Percentiles rank a stretch among this genome's conserved stretches.
Evolutionary conservation across 2,888 invertebrate genomes (phyloP).

Genomic region (Cybosia mesomella): DNA sequence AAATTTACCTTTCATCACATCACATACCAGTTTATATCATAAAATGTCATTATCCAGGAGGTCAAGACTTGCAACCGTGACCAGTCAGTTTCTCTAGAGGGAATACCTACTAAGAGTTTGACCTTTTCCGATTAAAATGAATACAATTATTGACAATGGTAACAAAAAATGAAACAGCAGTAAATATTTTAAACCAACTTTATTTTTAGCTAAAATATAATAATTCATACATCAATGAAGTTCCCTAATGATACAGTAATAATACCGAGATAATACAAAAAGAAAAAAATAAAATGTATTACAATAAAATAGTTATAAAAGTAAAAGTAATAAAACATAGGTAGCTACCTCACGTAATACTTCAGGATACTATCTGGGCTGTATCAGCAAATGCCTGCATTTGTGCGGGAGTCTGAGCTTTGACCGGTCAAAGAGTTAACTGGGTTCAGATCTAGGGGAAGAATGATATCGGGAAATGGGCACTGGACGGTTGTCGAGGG

Average conservation of each 20-base stretch:
- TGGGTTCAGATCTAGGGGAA: conserved; percentile 65
- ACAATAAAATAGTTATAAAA: conserved; percentile 45
- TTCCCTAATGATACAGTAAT: conserved; percentile 80
- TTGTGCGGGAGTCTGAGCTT: conserved; percentile 63
- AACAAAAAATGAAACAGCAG: conserved; percentile 65
- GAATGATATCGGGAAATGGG: conserved; percentile 60
- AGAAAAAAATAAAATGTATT: conserved; percentile 58
- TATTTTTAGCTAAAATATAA: conserved; percentile 88
- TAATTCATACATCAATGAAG: conserved; percentile 87
- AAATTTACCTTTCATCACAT: no score
- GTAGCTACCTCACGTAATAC: conserved; percentile 75
- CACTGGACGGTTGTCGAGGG: conserved; percentile 78
- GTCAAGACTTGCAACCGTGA: no score
- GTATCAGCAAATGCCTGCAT: conserved; percentile 54
- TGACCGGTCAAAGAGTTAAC: conserved; percentile 43
- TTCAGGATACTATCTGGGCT: conserved; percentile 47
- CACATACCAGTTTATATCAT: no score
- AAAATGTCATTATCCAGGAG: no score
- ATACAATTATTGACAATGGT: neutral
- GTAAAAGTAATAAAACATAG: conserved; percentile 37
- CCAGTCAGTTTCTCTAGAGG: no score
- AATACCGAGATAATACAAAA: conserved; percentile 78
- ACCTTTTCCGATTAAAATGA: no score
- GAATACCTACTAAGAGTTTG: no score
- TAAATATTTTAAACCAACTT: conserved; percentile 85